Base-by-base conservation (phyloP, 2,888 invertebrate genomes). In the Cotesia congregata region DNA sequence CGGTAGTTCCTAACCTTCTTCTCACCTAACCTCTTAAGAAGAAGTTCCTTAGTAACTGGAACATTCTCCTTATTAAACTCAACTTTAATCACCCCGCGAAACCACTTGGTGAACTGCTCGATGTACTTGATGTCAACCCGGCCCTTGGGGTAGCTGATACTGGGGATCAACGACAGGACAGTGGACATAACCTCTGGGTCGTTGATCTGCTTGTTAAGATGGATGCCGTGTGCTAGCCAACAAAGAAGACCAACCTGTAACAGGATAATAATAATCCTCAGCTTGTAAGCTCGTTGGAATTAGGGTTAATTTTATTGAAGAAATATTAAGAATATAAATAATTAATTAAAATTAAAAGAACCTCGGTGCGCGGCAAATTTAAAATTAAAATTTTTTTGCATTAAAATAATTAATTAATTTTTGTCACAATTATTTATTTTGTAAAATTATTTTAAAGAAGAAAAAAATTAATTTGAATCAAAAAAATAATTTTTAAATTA, bases 61-160 rank as follows among this genome's bases (percentile, higher is more conserved):
- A 84, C 80, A 3, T 77, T 75, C 15, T 79, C 41, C 4, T 83
- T 90, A 79, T 92, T 92, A 80, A 93, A 92, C 77, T 91, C 91
- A 59, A 94, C 81, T 78, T 89, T 91, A 20, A 95, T 90, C 74
- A 92, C 91, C 80, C 93, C 93, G 83, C 91, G 92, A 83, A 93
- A 97, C 96, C 96, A 97, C 72, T 92, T 92, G 5, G 94, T 92
- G 79, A 97, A 93, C 85, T 94, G 93, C 89, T 95, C 94, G 74
- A 96, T 89, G 90, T 96, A 96, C 80, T 92, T 92, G 61, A 95
- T 90, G 86, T 95, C 94, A 0, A 93, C 91, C 83, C 94, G 91
- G 80, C 92, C 92, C n/a, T 94, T 92, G 0, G 96, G 96, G 86
- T 95, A 96, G 83, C 94, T 94, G 5, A 69, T 79, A 9, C 94